These are phyloP conservation scores for Caenorhabditis sp. DNA, from an alignment of 2,888 invertebrate species.

Conservation along the genomic window DNA sequence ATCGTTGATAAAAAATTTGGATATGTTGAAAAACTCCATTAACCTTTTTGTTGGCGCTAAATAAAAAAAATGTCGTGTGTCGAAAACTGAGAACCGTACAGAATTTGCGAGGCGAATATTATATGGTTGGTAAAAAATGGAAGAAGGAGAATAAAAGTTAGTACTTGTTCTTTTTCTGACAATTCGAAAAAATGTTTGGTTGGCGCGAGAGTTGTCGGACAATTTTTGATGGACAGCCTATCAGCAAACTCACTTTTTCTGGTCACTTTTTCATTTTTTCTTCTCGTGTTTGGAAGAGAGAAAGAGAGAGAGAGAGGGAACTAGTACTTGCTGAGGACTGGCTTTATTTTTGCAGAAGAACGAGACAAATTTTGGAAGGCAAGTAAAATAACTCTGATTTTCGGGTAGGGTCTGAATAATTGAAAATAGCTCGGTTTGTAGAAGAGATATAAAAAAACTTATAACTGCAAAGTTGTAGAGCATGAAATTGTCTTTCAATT, in stretches of 20 bases:
- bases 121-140: no score
- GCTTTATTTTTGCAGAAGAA: no score
- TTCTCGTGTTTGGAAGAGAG: neutral
- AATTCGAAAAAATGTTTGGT: no score
- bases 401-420: no score
- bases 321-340: no score
- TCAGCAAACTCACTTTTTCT: conserved; percentile 14
- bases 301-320: no score
- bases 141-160: neutral
- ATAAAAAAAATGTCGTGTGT: neutral
- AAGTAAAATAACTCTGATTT: no score
- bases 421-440: no score
- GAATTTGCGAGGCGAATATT: neutral
- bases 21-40: conserved; percentile 56
- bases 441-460: no score
- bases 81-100: neutral
- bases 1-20: conserved; percentile 52
- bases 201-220: conserved; percentile 20
- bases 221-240: conserved; percentile 59
- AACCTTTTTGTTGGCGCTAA: neutral
- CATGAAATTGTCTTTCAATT: no score
- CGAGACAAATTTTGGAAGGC: no score
- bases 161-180: neutral
- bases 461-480: no score
- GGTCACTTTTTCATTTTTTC: neutral